Percentiles rank a stretch among this genome's conserved stretches.
Evolutionary conservation across 2,888 invertebrate species (phyloP).

Genomic region (Lithophane leautieri): DNA sequence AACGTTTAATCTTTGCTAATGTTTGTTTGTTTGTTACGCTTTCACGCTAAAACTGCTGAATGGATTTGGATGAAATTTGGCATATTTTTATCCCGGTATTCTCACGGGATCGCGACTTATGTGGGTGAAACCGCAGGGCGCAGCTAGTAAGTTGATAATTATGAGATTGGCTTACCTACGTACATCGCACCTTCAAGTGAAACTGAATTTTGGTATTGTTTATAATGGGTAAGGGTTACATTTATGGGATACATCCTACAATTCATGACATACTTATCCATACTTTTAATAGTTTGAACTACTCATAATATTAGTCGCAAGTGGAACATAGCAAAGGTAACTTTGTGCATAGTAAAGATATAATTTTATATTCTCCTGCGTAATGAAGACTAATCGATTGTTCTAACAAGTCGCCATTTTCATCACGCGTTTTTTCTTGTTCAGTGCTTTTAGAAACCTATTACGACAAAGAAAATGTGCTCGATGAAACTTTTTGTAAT

Average conservation of each 20-base stretch:
- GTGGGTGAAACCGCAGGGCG: no score
- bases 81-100: no score
- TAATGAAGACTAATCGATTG: conserved; percentile 72
- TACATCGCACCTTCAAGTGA: no score
- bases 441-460: conserved; percentile 26
- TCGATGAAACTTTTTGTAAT: neutral
- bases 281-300: neutral
- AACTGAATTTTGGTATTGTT: neutral
- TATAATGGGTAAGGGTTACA: neutral
- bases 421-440: conserved; percentile 40
- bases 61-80: no score
- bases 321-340: conserved; percentile 60
- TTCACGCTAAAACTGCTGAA: no score
- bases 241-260: neutral
- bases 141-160: neutral
- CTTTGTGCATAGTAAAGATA: conserved; percentile 61
- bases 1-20: no score
- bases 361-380: conserved; percentile 65
- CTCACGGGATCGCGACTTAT: no score
- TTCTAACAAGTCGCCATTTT: conserved; percentile 48
- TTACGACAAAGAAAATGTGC: conserved; percentile 12
- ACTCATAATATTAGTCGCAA: conserved; percentile 53
- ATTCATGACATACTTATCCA: neutral
- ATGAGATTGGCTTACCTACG: neutral
- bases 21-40: no score